phyloP scores from a whole-genome alignment of 1,140 invertebrate genomes.

The Catajapyx aquilonaris region DNA sequence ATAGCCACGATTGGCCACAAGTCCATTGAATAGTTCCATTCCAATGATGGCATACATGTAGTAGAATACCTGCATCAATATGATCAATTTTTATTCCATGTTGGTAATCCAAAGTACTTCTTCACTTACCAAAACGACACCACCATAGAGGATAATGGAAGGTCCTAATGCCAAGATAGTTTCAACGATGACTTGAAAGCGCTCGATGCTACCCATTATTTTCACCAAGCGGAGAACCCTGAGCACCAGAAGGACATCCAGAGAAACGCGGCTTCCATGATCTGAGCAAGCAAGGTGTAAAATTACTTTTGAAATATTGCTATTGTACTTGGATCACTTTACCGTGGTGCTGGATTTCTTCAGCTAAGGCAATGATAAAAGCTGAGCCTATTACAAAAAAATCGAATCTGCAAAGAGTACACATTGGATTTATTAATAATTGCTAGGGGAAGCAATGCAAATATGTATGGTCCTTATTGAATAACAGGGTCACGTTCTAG shows the following conservation, averaged over 20 bases:
- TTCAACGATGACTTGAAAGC: constrained; percentile 26
- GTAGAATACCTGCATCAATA: constrained; percentile 21
- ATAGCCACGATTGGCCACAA: constrained; percentile 19
- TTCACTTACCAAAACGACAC: constrained; percentile 26
- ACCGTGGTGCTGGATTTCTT: constrained; percentile 16
- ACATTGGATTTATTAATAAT: no score
- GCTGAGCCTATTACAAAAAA: constrained; percentile 26
- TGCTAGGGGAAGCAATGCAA: no score
- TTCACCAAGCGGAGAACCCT: constrained; percentile 26
- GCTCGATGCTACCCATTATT: constrained; percentile 24
- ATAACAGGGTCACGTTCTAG: no score
- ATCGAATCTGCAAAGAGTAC: constrained; percentile 24
- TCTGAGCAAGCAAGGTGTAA: constrained; percentile 12
- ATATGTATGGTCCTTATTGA: no score
- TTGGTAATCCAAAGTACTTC: neutral
- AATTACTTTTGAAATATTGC: constrained; percentile 1
- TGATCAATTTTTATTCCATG: no score
- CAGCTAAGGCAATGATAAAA: constrained; percentile 21
- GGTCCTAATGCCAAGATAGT: constrained; percentile 27
- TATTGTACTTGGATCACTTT: no score
- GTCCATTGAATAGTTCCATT: constrained; percentile 25
- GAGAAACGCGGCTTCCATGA: constrained; percentile 17
- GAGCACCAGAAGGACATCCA: constrained; percentile 26
- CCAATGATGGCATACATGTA: constrained; percentile 31
- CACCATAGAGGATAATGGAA: constrained; percentile 27